Base-by-base conservation (phyloP, 2,113 vertebrate species). In the Hippocampus comes region DNA sequence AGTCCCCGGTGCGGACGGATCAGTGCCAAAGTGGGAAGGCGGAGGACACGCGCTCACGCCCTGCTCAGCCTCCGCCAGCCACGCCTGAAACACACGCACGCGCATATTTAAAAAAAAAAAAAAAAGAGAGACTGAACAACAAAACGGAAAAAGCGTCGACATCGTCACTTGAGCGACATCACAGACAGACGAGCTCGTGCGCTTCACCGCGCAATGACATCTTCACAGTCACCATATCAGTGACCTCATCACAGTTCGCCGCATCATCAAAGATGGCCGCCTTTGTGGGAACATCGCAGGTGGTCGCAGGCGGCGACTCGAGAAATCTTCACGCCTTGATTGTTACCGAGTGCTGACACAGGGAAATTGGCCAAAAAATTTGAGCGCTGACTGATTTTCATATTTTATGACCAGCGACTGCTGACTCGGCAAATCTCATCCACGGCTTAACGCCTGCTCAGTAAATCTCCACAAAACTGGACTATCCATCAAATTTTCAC, bases 1-100 rank as follows among this genome's bases (percentile, higher is more conserved):
- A 11, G n/a, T 91, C 23, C 88, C 88, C 9, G 90, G 88, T 0
- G 93, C 84, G 0, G 93, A 89, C 82, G 8, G 1, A 1, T 95
- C 76, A 0, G 79, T 59, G n/a, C 10, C 38, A 41, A 63, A 86
- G 56, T 85, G 78, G 73, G 90, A 94, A 0, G 95, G 25, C 23
- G 56, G 56, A 3, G 25, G 56, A 27, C 56, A 27, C 12, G 56
- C 56, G 56, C 77, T 0, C 94, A 90, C 27, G 95, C 68, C 76
- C 92, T 83, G 67, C 93, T 98, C 97, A 0, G 93, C 94, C 80
- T 99, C 97, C 0, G 92, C 92, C 80, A 99, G 88, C 97, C 97
- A 99, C 63, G 91, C 92, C 97, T 99, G 46, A 64, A 41, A 18
- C 27, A 77, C 34, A 55, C 10, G 9, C 5, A 43, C 1, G 69